These are phyloP conservation scores for Schizopygopsis pylzovi DNA, from an alignment of 2,797 vertebrate genomes.

Conservation along the genomic window DNA sequence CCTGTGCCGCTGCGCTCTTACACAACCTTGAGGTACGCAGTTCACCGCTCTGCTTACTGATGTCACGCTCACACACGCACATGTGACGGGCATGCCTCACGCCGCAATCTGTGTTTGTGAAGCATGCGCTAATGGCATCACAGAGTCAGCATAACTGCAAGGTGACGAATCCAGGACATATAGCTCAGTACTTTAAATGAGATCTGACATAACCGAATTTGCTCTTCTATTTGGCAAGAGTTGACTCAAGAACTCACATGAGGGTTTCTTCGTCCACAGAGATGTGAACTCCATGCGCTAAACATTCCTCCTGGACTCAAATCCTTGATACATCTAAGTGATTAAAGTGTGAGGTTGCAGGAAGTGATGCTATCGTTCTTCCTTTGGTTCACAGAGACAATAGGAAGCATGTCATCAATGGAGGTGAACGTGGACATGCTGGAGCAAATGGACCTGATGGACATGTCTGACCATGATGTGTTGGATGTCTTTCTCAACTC, in stretches of 20 bases:
- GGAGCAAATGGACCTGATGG: slow-evolving; percentile 90
- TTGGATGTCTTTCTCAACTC: slow-evolving; percentile 88
- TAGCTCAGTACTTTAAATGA: background rate
- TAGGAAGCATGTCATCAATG: slow-evolving; percentile 91
- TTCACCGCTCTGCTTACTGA: slow-evolving; percentile 68
- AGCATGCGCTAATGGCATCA: slow-evolving; percentile 69
- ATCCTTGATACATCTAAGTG: slow-evolving; percentile 55
- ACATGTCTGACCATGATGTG: slow-evolving; percentile 87
- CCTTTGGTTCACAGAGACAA: slow-evolving; percentile 77
- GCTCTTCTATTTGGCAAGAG: background rate
- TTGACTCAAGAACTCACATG: background rate
- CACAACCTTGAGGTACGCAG: slow-evolving; percentile 81
- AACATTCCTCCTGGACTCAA: slow-evolving; percentile 69
- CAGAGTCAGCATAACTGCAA: slow-evolving; percentile 54
- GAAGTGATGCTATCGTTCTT: slow-evolving; percentile 42
- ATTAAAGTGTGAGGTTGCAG: background rate
- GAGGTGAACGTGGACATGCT: slow-evolving; percentile 88
- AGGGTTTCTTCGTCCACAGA: slow-evolving; percentile 2
- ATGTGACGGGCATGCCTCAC: slow-evolving; percentile 55
- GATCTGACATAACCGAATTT: slow-evolving; percentile 15
- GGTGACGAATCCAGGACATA: slow-evolving; percentile 72
- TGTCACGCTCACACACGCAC: slow-evolving; percentile 56
- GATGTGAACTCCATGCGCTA: slow-evolving; percentile 7
- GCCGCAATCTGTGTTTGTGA: slow-evolving; percentile 67
- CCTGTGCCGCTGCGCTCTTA: slow-evolving; percentile 75